Base-by-base conservation (phyloP, 92 coral and sea anemone species). In the Montipora capitata region DNA sequence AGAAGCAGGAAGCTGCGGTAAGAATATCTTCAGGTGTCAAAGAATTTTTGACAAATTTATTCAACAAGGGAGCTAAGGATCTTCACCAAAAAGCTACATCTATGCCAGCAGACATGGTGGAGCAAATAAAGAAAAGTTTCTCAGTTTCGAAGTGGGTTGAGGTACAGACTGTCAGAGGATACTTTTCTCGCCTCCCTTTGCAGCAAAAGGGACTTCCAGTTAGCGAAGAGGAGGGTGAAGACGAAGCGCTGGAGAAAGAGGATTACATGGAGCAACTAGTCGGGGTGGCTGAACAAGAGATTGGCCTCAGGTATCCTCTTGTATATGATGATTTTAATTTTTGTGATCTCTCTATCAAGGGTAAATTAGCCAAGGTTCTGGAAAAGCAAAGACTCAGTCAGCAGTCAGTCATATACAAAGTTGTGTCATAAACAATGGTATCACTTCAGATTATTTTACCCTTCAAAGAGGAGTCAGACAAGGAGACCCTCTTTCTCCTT, bases 1-100 rank as follows among this genome's bases (percentile, higher is more conserved):
- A 74, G 44, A 74, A 74, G 74, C 45, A 10, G 40, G 74, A 73
- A 40, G 44, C 82, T 16, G 35, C 2, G 0, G 82, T 84, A 17
- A 59, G 82, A 84, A 84, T 84, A 10, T 84, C 88, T 4, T 18
- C 81, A 39, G 86, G 64, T 10, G 86, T 68, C 43, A 68, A 82
- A 40, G 86, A 45, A 52, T 82, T 65, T 39, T 74, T 83, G 59
- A 72, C 73, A 63, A 68, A 74, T 20, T 45, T 74, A 7, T 74
- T 74, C 69, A 74, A 74, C 43, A 59, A 74, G 20, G 82, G 74
- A n/a, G 14, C 59, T 41, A 74, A 64, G 40, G 88, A 84, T 84
- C 17, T 14, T 10, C 64, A 74, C 15, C 54, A 40, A 35, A 74
- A 84, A 74, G 82, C 75, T 27, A 27, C 35, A 27, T 27, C 2